Conservation (phyloP, 2,113 vertebrate genomes). For the Ascaphus truei region DNA sequence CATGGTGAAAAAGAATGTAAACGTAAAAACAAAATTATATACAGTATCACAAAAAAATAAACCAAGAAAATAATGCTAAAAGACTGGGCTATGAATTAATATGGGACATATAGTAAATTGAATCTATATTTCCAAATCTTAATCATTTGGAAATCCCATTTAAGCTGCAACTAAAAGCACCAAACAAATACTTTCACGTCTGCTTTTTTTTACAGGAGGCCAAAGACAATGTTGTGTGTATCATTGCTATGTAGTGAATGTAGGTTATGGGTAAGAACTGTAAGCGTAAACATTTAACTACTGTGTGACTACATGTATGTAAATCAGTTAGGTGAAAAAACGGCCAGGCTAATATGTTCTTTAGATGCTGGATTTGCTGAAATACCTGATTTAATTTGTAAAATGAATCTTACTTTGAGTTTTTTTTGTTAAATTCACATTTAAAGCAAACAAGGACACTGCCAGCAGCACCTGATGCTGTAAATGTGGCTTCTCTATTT, state of each 20-base stretch:
- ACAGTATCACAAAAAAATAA: too few species aligned
- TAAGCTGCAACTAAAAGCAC: background rate
- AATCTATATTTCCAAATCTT: too few species aligned
- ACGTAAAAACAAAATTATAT: too few species aligned
- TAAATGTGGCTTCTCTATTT: constrained; percentile 72
- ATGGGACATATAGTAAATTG: too few species aligned
- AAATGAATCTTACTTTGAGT: constrained; percentile 78
- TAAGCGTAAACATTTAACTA: constrained; percentile 60
- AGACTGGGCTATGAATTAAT: too few species aligned
- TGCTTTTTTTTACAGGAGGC: too few species aligned
- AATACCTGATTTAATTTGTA: constrained; percentile 81
- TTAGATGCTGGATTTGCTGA: constrained; percentile 66
- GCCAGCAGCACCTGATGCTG: constrained; percentile 71
- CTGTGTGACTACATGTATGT: constrained; percentile 66
- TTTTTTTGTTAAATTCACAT: constrained; percentile 65
- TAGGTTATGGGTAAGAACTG: constrained; percentile 58
- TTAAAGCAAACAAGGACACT: constrained; percentile 63
- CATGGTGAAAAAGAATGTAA: too few species aligned
- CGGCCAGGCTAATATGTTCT: constrained; percentile 51
- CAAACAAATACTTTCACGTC: too few species aligned
- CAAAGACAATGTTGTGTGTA: constrained; percentile 73
- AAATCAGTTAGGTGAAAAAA: constrained; percentile 54
- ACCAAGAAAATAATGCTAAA: too few species aligned
- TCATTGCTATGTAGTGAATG: constrained; percentile 68
- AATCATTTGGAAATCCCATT: background rate